A percentile compares a stretch with the other conserved stretches of the same genome.
Evolutionary conservation across 2,888 invertebrate genomes (phyloP).

Genomic region (Pyrochroa serraticornis): DNA sequence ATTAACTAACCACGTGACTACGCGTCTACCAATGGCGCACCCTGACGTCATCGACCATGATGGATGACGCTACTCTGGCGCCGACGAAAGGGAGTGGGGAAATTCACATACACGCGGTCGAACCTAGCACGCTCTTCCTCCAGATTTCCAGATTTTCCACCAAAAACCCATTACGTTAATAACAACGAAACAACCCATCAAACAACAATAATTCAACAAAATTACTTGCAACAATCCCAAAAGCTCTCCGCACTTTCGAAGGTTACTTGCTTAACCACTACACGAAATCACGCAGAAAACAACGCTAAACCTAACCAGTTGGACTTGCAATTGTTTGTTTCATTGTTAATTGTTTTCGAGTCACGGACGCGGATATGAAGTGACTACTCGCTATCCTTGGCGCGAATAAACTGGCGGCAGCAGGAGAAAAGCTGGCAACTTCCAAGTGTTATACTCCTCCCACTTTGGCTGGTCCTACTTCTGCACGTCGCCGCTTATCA

Average conservation of each 20-base stretch:
- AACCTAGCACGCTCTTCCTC: constrained; percentile 15
- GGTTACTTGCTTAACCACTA: no score
- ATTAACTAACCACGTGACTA: constrained; percentile 71
- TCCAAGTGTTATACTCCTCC: constrained; percentile 53
- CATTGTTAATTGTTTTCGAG: no score
- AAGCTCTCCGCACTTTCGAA: not conserved
- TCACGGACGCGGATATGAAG: not conserved
- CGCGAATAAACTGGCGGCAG: constrained; percentile 48
- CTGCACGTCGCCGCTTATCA: constrained; percentile 52
- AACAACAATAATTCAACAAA: no score
- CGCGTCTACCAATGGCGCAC: constrained; percentile 58
- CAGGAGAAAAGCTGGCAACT: constrained; percentile 47
- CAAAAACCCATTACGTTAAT: not conserved
- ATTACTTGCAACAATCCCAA: not conserved
- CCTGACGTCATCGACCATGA: constrained; percentile 65
- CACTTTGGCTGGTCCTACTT: constrained; percentile 48
- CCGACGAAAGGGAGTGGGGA: constrained; percentile 44
- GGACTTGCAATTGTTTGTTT: no score
- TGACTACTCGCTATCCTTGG: constrained; percentile 25
- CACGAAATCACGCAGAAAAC: no score
- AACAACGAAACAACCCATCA: not conserved
- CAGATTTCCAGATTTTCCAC: not conserved
- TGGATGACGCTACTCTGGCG: constrained; percentile 60
- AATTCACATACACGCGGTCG: constrained; percentile 38
- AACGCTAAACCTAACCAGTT: no score